Conservation (phyloP, 2,888 invertebrate genomes). For the Neocrepidodera transversa region DNA sequence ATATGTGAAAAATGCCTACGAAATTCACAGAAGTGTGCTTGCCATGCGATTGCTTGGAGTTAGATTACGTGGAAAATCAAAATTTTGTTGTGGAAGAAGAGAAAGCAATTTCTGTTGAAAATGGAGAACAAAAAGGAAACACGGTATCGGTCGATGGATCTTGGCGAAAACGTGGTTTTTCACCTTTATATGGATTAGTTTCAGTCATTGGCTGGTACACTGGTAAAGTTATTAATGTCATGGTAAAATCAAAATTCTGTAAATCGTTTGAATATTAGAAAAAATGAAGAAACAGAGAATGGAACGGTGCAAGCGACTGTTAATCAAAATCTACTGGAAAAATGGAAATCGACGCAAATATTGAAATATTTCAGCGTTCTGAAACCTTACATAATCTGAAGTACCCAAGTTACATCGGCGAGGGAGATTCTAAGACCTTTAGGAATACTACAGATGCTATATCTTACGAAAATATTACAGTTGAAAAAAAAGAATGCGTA, state of each 20-base stretch:
- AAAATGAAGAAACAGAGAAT: no score
- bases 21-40: no score
- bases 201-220: slow-evolving; percentile 41
- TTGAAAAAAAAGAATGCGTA: slow-evolving; percentile 39
- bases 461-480: slow-evolving; percentile 33
- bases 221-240: slow-evolving; percentile 41
- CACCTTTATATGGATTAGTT: slow-evolving; percentile 42
- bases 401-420: slow-evolving; percentile 42
- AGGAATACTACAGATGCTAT: slow-evolving; percentile 12
- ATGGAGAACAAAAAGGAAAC: neutral
- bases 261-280: no score
- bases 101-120: neutral
- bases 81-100: no score
- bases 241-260: no score
- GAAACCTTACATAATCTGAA: slow-evolving; percentile 24
- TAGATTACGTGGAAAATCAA: no score
- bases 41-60: no score
- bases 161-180: slow-evolving; percentile 42
- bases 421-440: slow-evolving; percentile 43
- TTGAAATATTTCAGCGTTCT: slow-evolving; percentile 39
- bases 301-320: no score
- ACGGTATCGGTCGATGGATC: slow-evolving; percentile 39
- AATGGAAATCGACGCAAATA: slow-evolving; percentile 41
- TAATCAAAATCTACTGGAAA: slow-evolving; percentile 38
- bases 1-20: no score